Evolutionary conservation across 2,888 invertebrate genomes (phyloP).

Genomic region (Leistus spinibarbis): DNA sequence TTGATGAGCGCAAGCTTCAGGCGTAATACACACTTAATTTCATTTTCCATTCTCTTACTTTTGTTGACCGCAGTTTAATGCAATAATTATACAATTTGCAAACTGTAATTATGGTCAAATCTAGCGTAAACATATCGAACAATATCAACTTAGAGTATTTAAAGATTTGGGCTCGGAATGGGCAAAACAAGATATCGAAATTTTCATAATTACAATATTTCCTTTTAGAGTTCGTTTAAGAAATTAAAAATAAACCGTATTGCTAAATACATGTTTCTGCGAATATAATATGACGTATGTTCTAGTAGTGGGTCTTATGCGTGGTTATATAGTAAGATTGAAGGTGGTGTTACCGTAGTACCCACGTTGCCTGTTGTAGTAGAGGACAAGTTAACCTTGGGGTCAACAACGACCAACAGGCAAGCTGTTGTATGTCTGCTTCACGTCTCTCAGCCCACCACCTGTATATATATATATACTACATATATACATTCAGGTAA

Average conservation of each 20-base stretch:
- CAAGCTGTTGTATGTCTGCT: neutral
- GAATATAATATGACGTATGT: neutral
- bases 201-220: no score
- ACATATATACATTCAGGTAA: neutral
- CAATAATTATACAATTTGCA: neutral
- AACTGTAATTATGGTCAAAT: neutral
- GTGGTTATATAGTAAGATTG: constrained; percentile 4
- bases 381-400: constrained; percentile 31
- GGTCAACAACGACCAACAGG: constrained; percentile 6
- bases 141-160: neutral
- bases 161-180: no score
- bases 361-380: constrained; percentile 14
- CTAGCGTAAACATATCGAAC: neutral
- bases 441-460: neutral
- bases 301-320: constrained; percentile 3
- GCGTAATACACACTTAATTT: neutral
- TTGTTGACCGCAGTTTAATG: neutral
- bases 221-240: no score
- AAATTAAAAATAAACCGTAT: no score
- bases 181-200: no score
- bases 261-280: no score
- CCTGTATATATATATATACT: no score
- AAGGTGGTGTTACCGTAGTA: neutral
- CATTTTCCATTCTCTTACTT: neutral
- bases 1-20: neutral